phyloP scores from a whole-genome alignment of 2,888 invertebrate species.

The Aleiodes testaceus region DNA sequence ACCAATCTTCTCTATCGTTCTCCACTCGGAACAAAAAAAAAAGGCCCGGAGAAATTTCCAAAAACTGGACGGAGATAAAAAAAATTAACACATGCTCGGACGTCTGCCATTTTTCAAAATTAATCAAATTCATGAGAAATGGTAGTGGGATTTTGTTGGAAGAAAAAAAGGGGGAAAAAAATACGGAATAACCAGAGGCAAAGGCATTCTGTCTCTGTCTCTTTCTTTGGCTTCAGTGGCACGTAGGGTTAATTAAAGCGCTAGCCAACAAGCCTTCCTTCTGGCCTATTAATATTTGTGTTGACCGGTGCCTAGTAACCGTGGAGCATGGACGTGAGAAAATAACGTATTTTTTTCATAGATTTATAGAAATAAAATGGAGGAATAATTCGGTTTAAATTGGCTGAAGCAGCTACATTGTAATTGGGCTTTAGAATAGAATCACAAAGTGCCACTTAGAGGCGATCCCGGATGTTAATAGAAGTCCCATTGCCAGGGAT shows the following conservation, averaged over 20 bases:
- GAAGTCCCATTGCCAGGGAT: too few species aligned
- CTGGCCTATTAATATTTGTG: conserved; percentile 55
- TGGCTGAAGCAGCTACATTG: too few species aligned
- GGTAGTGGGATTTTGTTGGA: conserved; percentile 1
- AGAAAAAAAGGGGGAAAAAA: background rate
- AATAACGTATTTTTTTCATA: too few species aligned
- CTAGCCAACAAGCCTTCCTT: conserved; percentile 54
- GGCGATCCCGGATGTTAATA: too few species aligned
- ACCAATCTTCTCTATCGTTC: conserved; percentile 61
- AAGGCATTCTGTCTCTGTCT: conserved; percentile 9
- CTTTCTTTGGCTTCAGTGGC: conserved; percentile 55
- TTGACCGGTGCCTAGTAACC: background rate
- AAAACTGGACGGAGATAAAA: conserved; percentile 30
- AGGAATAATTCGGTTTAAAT: too few species aligned
- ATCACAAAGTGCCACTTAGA: too few species aligned
- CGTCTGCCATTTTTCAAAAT: conserved; percentile 31
- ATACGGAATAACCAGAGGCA: conserved; percentile 5
- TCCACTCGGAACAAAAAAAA: too few species aligned
- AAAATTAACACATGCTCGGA: conserved; percentile 28
- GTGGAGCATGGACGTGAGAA: conserved; percentile 1
- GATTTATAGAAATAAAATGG: too few species aligned
- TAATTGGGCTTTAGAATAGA: too few species aligned
- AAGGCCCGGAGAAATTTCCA: conserved; percentile 17
- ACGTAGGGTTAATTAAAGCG: conserved; percentile 67
- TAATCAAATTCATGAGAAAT: conserved; percentile 29